Evolutionary conservation across 2,113 vertebrate species (phyloP).

Genomic region (Lophotis ruficrista): DNA sequence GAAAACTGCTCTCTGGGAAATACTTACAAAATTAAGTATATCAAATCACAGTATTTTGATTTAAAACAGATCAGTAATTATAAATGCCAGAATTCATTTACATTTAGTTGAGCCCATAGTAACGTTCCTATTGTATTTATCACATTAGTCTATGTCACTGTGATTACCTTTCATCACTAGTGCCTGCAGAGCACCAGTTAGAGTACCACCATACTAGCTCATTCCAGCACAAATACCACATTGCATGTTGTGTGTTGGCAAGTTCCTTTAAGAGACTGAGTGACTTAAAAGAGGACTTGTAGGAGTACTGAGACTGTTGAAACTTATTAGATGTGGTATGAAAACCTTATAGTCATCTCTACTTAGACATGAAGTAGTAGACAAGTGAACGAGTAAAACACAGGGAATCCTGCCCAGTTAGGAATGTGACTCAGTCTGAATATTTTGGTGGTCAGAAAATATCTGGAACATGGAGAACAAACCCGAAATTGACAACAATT

Average conservation of each 20-base stretch:
- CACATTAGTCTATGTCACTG: neutral
- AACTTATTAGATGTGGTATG: neutral
- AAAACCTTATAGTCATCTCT: neutral
- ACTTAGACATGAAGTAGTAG: neutral
- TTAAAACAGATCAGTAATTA: neutral
- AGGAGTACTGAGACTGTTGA: neutral
- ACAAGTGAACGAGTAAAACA: neutral
- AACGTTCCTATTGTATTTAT: neutral
- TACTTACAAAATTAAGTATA: neutral
- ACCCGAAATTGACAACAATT: neutral
- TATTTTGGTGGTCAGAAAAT: neutral
- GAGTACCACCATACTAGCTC: neutral
- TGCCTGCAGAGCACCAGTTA: neutral
- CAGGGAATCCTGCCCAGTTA: neutral
- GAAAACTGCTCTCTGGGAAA: neutral
- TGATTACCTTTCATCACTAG: neutral
- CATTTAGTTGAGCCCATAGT: neutral
- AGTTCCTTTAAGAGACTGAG: neutral
- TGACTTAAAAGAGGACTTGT: neutral
- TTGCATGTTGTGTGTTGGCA: neutral
- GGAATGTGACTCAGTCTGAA: neutral
- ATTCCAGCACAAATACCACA: neutral
- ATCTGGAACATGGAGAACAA: accelerated
- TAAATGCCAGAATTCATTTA: neutral
- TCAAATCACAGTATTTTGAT: neutral